These are phyloP conservation scores for Papilio helenus DNA, from an alignment of 1,140 invertebrate species.

Conservation along the genomic window DNA sequence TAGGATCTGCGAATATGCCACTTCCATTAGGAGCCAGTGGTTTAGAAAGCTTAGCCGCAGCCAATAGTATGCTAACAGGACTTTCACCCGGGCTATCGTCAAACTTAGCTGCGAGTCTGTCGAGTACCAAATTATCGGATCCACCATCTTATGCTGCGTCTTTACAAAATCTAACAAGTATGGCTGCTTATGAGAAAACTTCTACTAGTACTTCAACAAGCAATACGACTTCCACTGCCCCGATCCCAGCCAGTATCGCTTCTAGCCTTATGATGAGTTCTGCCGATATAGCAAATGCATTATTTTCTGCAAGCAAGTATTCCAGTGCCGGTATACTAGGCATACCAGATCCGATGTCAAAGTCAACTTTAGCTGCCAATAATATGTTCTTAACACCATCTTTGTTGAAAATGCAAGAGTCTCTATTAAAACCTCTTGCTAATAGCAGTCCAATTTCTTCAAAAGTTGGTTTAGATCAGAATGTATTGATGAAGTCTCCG, in stretches of 20 bases:
- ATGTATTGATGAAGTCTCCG: constrained; percentile 74
- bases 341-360: constrained; percentile 87
- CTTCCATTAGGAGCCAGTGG: constrained; percentile 66
- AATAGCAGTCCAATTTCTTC: constrained; percentile 76
- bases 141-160: constrained; percentile 78
- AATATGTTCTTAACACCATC: constrained; percentile 86
- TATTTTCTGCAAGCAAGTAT: constrained; percentile 85
- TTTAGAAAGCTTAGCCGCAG: constrained; percentile 76
- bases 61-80: constrained; percentile 77
- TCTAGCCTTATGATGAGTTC: constrained; percentile 85
- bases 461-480: constrained; percentile 76
- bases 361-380: constrained; percentile 87
- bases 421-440: constrained; percentile 78
- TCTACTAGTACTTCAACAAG: constrained; percentile 67
- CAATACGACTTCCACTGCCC: constrained; percentile 66
- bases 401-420: constrained; percentile 82
- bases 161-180: constrained; percentile 69
- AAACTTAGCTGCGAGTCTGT: constrained; percentile 72
- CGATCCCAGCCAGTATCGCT: constrained; percentile 80
- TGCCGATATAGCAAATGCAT: constrained; percentile 84
- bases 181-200: constrained; percentile 73
- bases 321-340: constrained; percentile 83
- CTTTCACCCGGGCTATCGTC: constrained; percentile 74
- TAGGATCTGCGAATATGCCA: constrained; percentile 73
- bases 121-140: constrained; percentile 74